phyloP scores from a whole-genome alignment of 2,888 invertebrate genomes.

The Theretra japonica region DNA sequence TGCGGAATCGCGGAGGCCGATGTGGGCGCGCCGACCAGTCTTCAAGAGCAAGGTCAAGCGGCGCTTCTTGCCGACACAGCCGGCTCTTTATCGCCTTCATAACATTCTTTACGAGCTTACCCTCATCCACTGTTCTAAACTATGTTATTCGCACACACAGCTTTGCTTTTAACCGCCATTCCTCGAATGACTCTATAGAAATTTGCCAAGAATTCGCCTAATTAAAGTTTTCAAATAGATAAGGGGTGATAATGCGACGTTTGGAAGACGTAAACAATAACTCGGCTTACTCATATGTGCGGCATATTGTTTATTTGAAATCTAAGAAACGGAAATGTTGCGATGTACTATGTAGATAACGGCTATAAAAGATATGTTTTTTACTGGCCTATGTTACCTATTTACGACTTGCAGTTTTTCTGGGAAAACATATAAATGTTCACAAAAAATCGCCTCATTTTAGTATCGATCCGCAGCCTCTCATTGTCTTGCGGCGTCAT shows the following conservation, averaged over 20 bases:
- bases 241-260: not conserved
- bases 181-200: not conserved
- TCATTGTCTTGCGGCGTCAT: too few relatives aligned
- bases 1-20: constrained; percentile 54
- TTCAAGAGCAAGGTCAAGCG: constrained; percentile 74
- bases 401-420: too few relatives aligned
- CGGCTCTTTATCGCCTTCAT: constrained; percentile 42
- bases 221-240: constrained; percentile 14
- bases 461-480: too few relatives aligned
- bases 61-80: constrained; percentile 41
- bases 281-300: not conserved
- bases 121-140: constrained; percentile 33
- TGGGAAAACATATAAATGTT: too few relatives aligned
- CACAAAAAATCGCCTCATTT: too few relatives aligned
- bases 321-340: not conserved
- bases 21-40: constrained; percentile 74
- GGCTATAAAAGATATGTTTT: too few relatives aligned
- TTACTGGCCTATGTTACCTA: too few relatives aligned
- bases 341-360: not conserved
- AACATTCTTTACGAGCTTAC: constrained; percentile 37
- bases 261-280: constrained; percentile 10
- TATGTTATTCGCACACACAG: not conserved
- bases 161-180: not conserved
- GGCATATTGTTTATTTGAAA: not conserved
- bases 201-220: constrained; percentile 1